Base-by-base conservation (phyloP, 2,888 invertebrate species). In the Drosophila bunnanda region DNA sequence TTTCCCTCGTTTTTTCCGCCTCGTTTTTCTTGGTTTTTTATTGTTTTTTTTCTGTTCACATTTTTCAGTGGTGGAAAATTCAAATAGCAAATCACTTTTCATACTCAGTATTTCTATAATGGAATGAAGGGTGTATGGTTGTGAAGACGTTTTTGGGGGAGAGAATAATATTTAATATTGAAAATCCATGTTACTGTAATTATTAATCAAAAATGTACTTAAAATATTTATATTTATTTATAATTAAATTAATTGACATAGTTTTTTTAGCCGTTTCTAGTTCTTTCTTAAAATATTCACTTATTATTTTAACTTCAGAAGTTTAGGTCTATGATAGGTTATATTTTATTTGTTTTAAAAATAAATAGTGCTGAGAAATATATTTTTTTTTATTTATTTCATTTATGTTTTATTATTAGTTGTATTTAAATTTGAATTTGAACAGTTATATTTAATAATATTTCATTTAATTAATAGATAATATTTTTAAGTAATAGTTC, bases 71-170 rank as follows among this genome's bases (percentile, higher is more conserved):
- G 62, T 70, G 69, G 82, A 88, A 87, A 83, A 85, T 88, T 88
- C 82, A 88, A 83, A 88, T 85, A 75, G 80, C 85, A 88, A 83
- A 85, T 83, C 85, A 80, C 78, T 83, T 83, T 81, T 69, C 6
- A 2, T 67, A 46, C 44, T 28, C 38, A 34, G 30, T 22, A 9
- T 4, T 34, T 13, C 22, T n/a, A n/a, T 4, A 1, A 2, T n/a
- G 1, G 10, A 13, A 17, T 34, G 13, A 15, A 30, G 39, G 17
- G 30, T 15, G 10, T 34, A 20, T 39, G 32, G 9, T 15, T 6
- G 30, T 39, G 10, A 13, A 41, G 7, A n/a, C 15, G 12, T 13
- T 17, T 38, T 13, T 20, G 13, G 2, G 4, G 3, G 13, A 54
- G 6, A 22, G 10, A 6, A 20, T 12, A 9, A 17, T 30, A 15